Conservation (phyloP, 35 echinoderm and acorn worm species). For the Eucidaris tribuloides region DNA sequence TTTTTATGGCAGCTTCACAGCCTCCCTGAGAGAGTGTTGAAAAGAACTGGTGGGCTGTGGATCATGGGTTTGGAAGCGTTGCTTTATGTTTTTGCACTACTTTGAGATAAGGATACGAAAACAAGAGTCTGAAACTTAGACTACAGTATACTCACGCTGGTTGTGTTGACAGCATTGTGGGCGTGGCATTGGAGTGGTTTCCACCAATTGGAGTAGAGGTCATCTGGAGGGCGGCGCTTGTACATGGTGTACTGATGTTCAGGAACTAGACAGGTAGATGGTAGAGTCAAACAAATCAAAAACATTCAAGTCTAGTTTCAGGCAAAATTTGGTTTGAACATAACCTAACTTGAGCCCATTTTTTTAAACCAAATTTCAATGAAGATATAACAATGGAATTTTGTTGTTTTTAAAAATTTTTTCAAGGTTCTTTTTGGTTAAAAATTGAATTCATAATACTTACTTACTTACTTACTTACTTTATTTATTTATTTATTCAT, state of each 20-base stretch:
- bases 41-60: no score
- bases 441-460: not conserved
- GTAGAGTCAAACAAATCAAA: no score
- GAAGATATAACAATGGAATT: not conserved
- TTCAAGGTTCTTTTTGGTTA: not conserved
- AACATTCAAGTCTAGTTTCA: not conserved
- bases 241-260: conserved; percentile 21
- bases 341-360: not conserved
- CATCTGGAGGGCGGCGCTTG: not conserved
- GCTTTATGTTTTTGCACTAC: no score
- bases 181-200: conserved; percentile 11
- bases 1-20: no score
- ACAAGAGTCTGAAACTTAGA: no score
- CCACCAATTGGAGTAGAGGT: conserved; percentile 56
- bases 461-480: no score
- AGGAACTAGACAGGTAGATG: conserved; percentile 52
- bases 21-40: no score
- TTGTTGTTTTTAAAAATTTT: not conserved
- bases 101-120: no score
- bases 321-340: not conserved
- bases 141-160: not conserved
- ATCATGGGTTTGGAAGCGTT: no score
- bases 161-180: conserved; percentile 24
- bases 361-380: not conserved
- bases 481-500: no score